Base-by-base conservation (phyloP, 2,113 vertebrate species). In the Anoura caudifer region DNA sequence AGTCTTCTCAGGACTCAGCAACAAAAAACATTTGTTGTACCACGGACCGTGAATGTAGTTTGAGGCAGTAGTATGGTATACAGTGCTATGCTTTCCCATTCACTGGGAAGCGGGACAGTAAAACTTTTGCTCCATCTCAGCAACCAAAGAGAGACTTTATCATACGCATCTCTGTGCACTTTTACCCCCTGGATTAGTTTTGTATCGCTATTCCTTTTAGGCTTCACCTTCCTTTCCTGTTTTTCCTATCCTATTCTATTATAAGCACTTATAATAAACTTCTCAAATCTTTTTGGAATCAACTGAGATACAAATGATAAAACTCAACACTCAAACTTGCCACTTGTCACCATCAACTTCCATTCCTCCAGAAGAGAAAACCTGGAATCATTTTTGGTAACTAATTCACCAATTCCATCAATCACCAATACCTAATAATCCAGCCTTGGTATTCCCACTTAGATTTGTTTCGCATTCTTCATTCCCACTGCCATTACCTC, bases 231-330 rank as follows among this genome's bases (percentile, higher is more conserved):
- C 10, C 50, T 22, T 22, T 83, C 20, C 31, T 28, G 17, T 83
- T 82, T 87, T 50, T 72, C 43, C 41, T 31, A 22, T 72, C 36
- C 59, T 86, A 59, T 56, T 50, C 28, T 81, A 87, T 45, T 88
- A 24, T n/a, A 96, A 91, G 82, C 63, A 96, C 88, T 28, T 73
- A 72, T 17, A 24, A 92, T 3, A 87, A 73, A 86, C 8, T 56
- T 33, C 38, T 94, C n/a, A 75, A 83, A 61, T 52, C 22, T 72
- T 89, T 93, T 36, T 72, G 52, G 38, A 88, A 94, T 90, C 85
- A 95, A 45, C 26, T 61, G 73, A 92, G 36, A 87, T 45, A 96
- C 54, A 95, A 89, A 96, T 61, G 79, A 90, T 82, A 54, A 95
- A 91, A 76, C 7, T 67, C 38, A 95, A 77, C 61, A 45, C 5